These are phyloP conservation scores for Ctenomys sociabilis DNA, from an alignment of 2,113 vertebrate genomes.

Conservation along the genomic window DNA sequence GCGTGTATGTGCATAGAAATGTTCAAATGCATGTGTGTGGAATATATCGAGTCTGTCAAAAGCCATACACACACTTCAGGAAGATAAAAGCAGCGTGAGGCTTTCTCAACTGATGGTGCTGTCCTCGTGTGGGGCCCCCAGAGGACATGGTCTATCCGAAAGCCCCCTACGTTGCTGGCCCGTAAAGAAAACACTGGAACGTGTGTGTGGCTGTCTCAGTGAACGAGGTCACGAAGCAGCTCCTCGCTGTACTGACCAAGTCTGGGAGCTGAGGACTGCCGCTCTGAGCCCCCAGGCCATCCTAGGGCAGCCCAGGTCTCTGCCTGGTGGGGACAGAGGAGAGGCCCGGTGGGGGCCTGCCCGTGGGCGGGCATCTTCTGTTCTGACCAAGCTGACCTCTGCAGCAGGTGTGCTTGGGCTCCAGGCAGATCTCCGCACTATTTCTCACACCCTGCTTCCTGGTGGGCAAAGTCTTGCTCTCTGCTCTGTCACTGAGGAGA, in stretches of 20 bases:
- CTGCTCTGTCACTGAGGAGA: background rate
- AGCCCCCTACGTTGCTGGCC: no score
- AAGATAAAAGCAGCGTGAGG: background rate
- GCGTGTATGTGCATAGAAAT: background rate
- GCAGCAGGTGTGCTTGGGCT: background rate
- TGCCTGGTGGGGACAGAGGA: background rate
- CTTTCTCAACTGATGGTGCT: background rate
- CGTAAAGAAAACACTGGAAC: background rate
- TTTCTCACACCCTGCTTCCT: background rate
- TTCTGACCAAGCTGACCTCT: no score
- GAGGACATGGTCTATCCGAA: background rate
- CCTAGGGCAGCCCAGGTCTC: background rate
- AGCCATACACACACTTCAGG: background rate
- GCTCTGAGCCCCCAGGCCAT: no score
- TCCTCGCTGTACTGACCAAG: background rate
- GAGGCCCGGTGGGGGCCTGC: no score
- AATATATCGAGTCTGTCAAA: background rate
- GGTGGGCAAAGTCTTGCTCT: background rate
- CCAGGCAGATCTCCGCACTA: background rate
- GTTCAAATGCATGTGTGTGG: background rate
- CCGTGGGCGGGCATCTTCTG: background rate
- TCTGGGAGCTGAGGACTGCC: no score
- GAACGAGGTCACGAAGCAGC: background rate
- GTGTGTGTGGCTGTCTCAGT: no score
- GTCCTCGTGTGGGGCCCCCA: background rate